These are phyloP conservation scores for Enteromius fasciolatus DNA, from an alignment of 2,797 vertebrate species.

Conservation along the genomic window DNA sequence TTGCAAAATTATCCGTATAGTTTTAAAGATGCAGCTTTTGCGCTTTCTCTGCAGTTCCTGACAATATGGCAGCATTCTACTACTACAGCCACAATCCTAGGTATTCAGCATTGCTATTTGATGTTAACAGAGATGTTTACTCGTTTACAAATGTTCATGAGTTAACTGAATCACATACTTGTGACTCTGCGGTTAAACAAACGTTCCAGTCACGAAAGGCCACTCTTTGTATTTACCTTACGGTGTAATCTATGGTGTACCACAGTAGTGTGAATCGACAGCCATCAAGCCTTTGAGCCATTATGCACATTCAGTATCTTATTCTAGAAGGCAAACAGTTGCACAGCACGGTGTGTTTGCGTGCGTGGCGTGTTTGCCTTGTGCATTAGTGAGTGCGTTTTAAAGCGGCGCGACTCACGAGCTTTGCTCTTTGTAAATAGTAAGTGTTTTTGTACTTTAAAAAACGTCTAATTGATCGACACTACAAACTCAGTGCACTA, in stretches of 20 bases:
- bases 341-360: constrained; percentile 14
- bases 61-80: constrained; percentile 28
- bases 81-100: constrained; percentile 32
- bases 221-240: constrained; percentile 34
- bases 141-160: constrained; percentile 27
- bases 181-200: constrained; percentile 21
- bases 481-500: constrained; percentile 46
- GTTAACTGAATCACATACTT: constrained; percentile 15
- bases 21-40: constrained; percentile 36
- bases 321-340: constrained; percentile 33
- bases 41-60: constrained; percentile 44
- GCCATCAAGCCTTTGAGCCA: constrained; percentile 50
- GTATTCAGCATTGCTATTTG: constrained; percentile 22
- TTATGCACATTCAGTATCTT: constrained; percentile 45
- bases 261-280: constrained; percentile 43
- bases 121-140: constrained; percentile 19
- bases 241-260: constrained; percentile 35
- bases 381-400: constrained; percentile 26
- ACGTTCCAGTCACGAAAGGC: neutral
- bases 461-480: constrained; percentile 33
- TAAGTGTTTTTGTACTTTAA: constrained; percentile 55
- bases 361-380: constrained; percentile 25
- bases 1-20: constrained; percentile 5
- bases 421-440: constrained; percentile 50
- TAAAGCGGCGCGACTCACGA: constrained; percentile 30